Evolutionary conservation across 2,797 vertebrate genomes (phyloP).

Genomic region (Tachyglossus aculeatus): DNA sequence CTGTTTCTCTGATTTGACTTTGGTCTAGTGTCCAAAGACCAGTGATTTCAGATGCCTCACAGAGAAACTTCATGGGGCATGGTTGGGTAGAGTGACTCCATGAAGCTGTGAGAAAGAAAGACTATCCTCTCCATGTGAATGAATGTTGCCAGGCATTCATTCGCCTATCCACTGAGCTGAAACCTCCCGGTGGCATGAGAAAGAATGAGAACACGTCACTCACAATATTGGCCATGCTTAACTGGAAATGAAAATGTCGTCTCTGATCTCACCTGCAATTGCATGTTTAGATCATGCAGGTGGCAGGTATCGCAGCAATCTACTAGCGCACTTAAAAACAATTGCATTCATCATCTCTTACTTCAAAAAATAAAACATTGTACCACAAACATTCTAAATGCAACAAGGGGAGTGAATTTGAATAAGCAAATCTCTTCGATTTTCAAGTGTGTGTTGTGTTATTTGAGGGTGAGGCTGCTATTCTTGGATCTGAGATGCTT

Average conservation of each 20-base stretch:
- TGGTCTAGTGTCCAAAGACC: not conserved
- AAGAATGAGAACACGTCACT: not conserved
- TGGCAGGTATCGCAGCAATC: not conserved
- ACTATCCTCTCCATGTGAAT: not conserved
- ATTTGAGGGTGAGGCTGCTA: not conserved
- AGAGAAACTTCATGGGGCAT: not conserved
- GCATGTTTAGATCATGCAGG: not conserved
- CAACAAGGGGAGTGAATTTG: constrained; percentile 9
- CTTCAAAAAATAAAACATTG: not conserved
- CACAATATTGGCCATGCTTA: not conserved
- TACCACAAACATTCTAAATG: not conserved
- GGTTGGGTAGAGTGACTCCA: not conserved
- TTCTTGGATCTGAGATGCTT: too few relatives aligned
- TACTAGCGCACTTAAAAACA: constrained; percentile 3
- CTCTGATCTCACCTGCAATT: not conserved
- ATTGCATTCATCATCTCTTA: not conserved
- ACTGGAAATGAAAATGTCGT: not conserved
- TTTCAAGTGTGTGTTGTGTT: not conserved
- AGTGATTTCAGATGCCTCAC: not conserved
- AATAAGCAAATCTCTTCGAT: constrained; percentile 21
- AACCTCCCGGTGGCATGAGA: not conserved
- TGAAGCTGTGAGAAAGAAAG: not conserved
- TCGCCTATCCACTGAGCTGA: not conserved
- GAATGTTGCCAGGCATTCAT: not conserved
- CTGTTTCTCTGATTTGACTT: not conserved